Evolutionary conservation across 2,113 vertebrate genomes (phyloP).

Genomic region (Ibidorhyncha struthersii): DNA sequence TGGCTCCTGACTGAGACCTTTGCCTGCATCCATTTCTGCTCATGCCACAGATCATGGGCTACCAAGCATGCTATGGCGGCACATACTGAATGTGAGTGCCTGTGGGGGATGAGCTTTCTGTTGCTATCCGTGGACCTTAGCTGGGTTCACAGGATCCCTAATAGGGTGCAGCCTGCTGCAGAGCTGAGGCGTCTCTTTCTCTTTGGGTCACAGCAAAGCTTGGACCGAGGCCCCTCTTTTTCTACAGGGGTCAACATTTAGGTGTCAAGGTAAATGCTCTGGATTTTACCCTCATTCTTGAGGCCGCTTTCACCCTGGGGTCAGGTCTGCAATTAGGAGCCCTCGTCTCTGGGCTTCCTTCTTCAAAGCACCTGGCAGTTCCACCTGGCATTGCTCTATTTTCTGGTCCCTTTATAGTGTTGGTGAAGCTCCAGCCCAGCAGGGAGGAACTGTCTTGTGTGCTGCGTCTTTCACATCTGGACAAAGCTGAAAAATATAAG

Average conservation of each 20-base stretch:
- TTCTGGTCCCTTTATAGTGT: neutral
- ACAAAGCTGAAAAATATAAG: neutral
- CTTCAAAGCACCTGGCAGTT: neutral
- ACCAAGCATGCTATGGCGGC: accelerated
- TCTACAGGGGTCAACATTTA: neutral
- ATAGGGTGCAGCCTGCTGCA: neutral
- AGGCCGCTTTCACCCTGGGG: neutral
- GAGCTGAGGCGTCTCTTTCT: neutral
- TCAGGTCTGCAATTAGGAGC: neutral
- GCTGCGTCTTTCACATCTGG: neutral
- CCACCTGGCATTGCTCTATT: neutral
- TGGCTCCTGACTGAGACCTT: neutral
- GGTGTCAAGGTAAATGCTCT: neutral
- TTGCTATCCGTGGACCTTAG: neutral
- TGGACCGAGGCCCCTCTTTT: neutral
- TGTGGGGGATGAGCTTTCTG: neutral
- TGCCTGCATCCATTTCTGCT: neutral
- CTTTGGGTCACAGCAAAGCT: neutral
- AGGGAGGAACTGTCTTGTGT: neutral
- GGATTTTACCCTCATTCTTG: neutral
- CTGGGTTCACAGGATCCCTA: neutral
- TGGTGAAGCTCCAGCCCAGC: neutral
- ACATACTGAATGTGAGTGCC: neutral
- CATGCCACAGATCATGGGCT: neutral
- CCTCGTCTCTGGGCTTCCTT: neutral